These are phyloP conservation scores for Drosophila asahinai DNA, from an alignment of 1,140 invertebrate species.

Conservation along the genomic window DNA sequence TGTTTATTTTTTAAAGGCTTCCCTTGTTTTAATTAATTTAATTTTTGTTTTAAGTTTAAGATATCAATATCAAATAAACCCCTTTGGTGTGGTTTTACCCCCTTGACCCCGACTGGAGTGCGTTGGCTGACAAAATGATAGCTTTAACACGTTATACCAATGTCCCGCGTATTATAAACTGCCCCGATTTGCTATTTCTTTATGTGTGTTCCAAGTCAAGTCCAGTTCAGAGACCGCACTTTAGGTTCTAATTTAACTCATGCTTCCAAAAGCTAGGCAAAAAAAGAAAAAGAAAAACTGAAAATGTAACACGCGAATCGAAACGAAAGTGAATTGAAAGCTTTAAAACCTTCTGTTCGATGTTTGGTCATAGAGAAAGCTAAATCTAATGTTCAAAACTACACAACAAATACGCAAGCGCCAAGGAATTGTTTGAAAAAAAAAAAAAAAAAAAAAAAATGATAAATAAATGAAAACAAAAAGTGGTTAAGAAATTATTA, in stretches of 20 bases:
- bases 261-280: conserved; percentile 70
- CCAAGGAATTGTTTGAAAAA: conserved; percentile 82
- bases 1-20: no score
- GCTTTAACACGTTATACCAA: conserved; percentile 79
- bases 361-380: conserved; percentile 49
- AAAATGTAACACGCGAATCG: conserved; percentile 32
- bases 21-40: no score
- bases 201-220: conserved; percentile 29
- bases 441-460: conserved; percentile 47
- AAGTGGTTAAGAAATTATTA: conserved; percentile 55
- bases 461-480: conserved; percentile 26
- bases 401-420: conserved; percentile 70
- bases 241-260: conserved; percentile 54
- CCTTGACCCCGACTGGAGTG: conserved; percentile 30
- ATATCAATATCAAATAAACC: background rate
- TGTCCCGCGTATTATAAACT: conserved; percentile 70
- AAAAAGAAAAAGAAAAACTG: conserved; percentile 18
- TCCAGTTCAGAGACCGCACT: conserved; percentile 35
- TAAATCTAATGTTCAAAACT: conserved; percentile 65
- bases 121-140: conserved; percentile 66
- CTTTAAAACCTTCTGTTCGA: conserved; percentile 60
- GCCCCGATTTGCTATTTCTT: conserved; percentile 67
- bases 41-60: no score
- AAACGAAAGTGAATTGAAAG: conserved; percentile 54
- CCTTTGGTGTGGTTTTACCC: conserved; percentile 7